Evolutionary conservation across 2,797 vertebrate genomes (phyloP), one percentile per base, ranked within the genome.

Genomic region (Scleropages formosus): DNA sequence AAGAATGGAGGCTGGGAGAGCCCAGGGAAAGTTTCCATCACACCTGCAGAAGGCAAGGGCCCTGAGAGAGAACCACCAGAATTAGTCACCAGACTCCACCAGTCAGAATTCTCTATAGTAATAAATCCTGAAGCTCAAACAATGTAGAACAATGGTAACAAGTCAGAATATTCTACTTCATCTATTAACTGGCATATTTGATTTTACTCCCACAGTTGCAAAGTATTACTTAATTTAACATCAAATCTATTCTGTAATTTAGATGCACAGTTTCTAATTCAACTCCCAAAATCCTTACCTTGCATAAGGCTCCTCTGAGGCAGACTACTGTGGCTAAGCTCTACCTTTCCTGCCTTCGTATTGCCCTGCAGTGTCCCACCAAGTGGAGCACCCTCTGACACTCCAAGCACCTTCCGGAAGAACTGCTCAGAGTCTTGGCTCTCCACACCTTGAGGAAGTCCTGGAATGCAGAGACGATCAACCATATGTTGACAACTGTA

Each of bases 1-100:
- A 98, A 93, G 88, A 98, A 99, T 0, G 96, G 95, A n/a, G 97
- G 95, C 88, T 96, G 98, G 83, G 95, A 97, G 75, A 98, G 93
- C n/a, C 93, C 92, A 0, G 96, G 92, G 86, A 96, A 98, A 0
- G 93, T 89, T 47, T 99, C 97, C 92, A 97, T 87, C 80, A 96
- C 91, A 79, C 93, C 93, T 8, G 90, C 83, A 75, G 95, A 93
- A 0, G 96, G 92, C 76, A 97, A 89, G 0, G 87, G 90, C 64
- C 95, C 93, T 93, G 91, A 64, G 82, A 93, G 82, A 82, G 85
- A 91, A 1, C 88, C 81, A 16, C 79, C 90, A 84, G 77, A 0
- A 44, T 72, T 44, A 78, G 78, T 16, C 4, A 60, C 74, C 10
- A 31, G 11, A 8, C 31, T n/a, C 11, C 10, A 68, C 31, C 4